Base-by-base conservation (phyloP, 2,113 vertebrate species). In the Sturnus vulgaris region DNA sequence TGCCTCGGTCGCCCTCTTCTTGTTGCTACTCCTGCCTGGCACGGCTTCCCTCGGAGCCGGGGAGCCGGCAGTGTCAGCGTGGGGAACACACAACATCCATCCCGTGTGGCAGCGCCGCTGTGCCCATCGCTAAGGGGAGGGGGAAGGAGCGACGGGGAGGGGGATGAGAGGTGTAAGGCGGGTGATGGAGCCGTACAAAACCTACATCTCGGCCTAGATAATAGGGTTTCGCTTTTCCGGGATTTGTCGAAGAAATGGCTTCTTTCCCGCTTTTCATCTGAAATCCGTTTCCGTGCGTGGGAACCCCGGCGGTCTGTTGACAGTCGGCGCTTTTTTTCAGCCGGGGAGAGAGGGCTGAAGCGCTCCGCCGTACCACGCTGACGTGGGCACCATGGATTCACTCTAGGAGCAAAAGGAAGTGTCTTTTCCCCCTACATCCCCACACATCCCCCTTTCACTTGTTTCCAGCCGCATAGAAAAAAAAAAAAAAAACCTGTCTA, bases 351-450 rank as follows among this genome's bases (percentile, higher is more conserved):
- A 15, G 20, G 13, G 20, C n/a, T 56, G 66, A 40, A 71, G 10
- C 33, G 17, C 57, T 40, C 15, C 9, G 7, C 27, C 14, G 10
- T 20, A 3, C 46, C 72, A 11, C 16, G 3, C 60, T 47, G 40
- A 15, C 17, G 1, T 4, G 71, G 40, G 27, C 63, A 21, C 39
- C 13, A 3, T 10, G 20, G 37, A 20, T 39, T 85, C 30, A n/a
- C 37, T 37, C 18, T 12, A 46, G 37, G 22, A 73, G 28, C 50
- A 39, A 46, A 64, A 92, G 8, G 28, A 72, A 56, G 2, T n/a
- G 33, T 63, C 17, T 25, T 47, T 24, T 0, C 10, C 2, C n/a
- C 3, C 17, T 7, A 5, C 37, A 4, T 11, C 35, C 18, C 24
- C 11, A 33, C 31, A 35, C 2, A 8, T n/a, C 9, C 9, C 9